A percentile compares a stretch with the other conserved stretches of the same genome.
These are phyloP conservation scores for Micronisus gabar DNA, from an alignment of 2,113 vertebrate species.

Conservation along the genomic window DNA sequence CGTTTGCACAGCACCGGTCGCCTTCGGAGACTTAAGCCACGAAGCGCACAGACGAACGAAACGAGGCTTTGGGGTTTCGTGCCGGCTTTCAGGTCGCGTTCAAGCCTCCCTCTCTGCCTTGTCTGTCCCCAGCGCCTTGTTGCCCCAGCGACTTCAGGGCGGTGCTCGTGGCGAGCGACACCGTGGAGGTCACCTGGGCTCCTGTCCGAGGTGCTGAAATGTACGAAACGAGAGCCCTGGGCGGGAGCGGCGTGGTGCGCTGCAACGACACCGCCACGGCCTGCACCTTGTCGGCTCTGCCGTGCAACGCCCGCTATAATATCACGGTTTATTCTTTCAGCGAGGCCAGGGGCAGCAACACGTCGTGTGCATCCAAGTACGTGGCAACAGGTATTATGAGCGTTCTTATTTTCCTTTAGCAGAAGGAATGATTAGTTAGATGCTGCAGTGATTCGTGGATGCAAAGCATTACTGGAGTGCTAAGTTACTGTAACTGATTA, in stretches of 20 bases:
- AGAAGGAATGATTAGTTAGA: not conserved
- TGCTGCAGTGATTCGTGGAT: not conserved
- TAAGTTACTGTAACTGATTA: not conserved
- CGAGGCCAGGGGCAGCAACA: conserved; percentile 81
- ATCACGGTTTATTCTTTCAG: conserved; percentile 84
- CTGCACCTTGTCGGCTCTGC: conserved; percentile 84
- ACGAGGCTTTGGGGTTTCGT: not conserved
- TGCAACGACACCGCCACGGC: conserved; percentile 83
- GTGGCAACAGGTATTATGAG: conserved; percentile 78
- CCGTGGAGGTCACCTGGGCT: conserved; percentile 82
- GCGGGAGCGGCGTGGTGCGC: conserved; percentile 42
- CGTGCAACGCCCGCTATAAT: conserved; percentile 79
- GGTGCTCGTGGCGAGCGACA: conserved; percentile 79
- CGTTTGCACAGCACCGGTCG: not conserved
- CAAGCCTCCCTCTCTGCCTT: not conserved
- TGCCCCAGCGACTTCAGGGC: conserved; percentile 81
- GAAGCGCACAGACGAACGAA: not conserved
- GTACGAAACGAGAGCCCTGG: conserved; percentile 79
- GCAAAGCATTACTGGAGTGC: not conserved
- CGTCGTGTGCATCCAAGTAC: conserved; percentile 68
- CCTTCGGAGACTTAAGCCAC: not conserved
- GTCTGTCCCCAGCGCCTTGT: conserved; percentile 82
- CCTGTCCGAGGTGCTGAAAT: conserved; percentile 85
- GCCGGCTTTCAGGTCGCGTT: not conserved
- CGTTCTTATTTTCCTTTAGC: not conserved